Base-by-base conservation (phyloP, 2,888 invertebrate genomes). In the Acanthosepion lycidas region DNA sequence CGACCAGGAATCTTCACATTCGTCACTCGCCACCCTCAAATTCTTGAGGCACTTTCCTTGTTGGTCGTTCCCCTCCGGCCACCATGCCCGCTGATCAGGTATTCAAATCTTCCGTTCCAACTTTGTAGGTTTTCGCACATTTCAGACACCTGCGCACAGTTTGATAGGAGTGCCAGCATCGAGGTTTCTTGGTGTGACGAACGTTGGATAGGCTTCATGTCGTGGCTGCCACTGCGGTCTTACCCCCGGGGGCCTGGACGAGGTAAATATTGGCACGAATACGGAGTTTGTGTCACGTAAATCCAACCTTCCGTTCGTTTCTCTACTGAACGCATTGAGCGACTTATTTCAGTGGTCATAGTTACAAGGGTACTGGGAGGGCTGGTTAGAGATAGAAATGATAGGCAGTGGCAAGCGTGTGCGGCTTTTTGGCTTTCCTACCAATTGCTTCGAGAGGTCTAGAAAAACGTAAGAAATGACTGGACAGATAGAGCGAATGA, bases 101-200 rank as follows among this genome's bases (percentile, higher is more conserved):
- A 78, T 78, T 78, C 78, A 78, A n/a, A 78, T 78, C n/a, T 23
- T 78, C 55, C 55, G 55, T 55, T 23, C 59, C 23, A 59, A 78
- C n/a, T 78, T 78, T n/a, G 9, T 78, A 78, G 78, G 78, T 78
- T 78, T 78, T 78, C 78, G 18, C 78, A 78, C 78, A 78, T 78
- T 78, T 78, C n/a, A 78, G 78, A 78, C 78, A 78, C n/a, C n/a
- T 78, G 78, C 78, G 9, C n/a, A 33, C 78, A n/a, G 78, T 78
- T 78, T 78, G n/a, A 78, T 78, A 78, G n/a, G 78, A n/a, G 78
- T n/a, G 78, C n/a, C 78, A 15, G n/a, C n/a, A 78, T 78, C 15
- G 78, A 78, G 78, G 78, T n/a, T 78, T 78, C 78, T 78, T 78
- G n/a, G 78, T 78, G 78, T 78, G 78, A 78, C 78, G n/a, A 78